phyloP scores from a whole-genome alignment of 2,888 invertebrate species.

The Gerris lacustris region DNA sequence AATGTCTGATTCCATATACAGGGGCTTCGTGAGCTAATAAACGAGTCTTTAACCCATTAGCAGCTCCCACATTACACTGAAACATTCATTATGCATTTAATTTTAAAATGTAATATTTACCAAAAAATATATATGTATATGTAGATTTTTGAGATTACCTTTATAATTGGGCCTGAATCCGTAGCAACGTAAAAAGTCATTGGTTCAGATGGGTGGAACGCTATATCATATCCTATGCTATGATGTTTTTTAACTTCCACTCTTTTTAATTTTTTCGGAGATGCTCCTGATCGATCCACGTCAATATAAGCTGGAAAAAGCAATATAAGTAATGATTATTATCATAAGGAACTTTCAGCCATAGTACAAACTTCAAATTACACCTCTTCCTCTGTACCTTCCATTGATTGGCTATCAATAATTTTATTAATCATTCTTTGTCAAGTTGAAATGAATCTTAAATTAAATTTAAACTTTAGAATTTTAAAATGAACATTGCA shows the following conservation, averaged over 20 bases:
- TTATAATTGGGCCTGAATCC: constrained; percentile 60
- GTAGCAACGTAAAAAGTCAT: constrained; percentile 67
- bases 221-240: constrained; percentile 18
- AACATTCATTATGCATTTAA: neutral
- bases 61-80: constrained; percentile 23
- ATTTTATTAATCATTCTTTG: too few relatives aligned
- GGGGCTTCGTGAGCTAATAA: constrained; percentile 59
- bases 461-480: too few relatives aligned
- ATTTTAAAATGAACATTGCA: too few relatives aligned
- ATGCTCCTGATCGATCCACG: constrained; percentile 10
- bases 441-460: too few relatives aligned
- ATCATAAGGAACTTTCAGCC: too few relatives aligned
- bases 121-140: constrained; percentile 6
- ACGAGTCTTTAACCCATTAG: constrained; percentile 20
- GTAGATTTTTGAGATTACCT: constrained; percentile 38
- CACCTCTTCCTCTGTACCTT: too few relatives aligned
- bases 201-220: constrained; percentile 45
- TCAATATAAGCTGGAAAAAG: neutral
- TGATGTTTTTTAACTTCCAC: constrained; percentile 17
- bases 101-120: neutral
- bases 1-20: constrained; percentile 55
- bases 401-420: too few relatives aligned
- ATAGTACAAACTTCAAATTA: too few relatives aligned
- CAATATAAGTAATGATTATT: too few relatives aligned
- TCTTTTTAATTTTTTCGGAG: constrained; percentile 5